Conservation (phyloP, 1,140 invertebrate species). For the Megalonaias nervosa region DNA sequence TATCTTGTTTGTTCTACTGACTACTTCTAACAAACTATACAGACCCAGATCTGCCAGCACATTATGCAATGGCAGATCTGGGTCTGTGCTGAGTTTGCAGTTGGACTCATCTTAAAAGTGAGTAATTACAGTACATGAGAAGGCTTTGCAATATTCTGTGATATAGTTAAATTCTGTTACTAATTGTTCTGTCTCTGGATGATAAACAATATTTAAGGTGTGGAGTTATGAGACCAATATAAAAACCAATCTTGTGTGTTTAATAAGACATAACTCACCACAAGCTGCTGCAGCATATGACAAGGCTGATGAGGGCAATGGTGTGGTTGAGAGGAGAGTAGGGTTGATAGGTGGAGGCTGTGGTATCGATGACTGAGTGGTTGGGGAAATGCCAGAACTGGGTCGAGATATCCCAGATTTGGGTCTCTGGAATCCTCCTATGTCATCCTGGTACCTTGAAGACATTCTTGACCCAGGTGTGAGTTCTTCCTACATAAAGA, state of each 20-base stretch:
- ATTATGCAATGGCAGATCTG: too few species aligned
- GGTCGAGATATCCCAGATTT: conserved; percentile 46
- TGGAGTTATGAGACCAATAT: neutral
- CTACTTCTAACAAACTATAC: too few species aligned
- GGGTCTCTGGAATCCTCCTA: conserved; percentile 38
- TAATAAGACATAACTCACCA: conserved; percentile 33
- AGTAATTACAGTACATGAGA: too few species aligned
- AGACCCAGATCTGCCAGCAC: too few species aligned
- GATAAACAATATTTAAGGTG: neutral
- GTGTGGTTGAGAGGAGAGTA: conserved; percentile 51
- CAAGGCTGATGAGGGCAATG: conserved; percentile 55
- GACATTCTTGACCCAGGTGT: conserved; percentile 52
- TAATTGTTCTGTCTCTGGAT: neutral
- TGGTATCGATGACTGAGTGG: conserved; percentile 39
- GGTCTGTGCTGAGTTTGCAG: too few species aligned
- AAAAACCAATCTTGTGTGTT: neutral
- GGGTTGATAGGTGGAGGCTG: conserved; percentile 58
- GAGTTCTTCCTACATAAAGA: conserved; percentile 44
- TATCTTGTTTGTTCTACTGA: too few species aligned
- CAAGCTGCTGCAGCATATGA: conserved; percentile 60
- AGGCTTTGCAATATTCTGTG: neutral
- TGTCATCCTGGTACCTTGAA: conserved; percentile 57
- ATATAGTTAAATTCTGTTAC: neutral
- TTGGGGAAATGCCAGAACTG: conserved; percentile 45
- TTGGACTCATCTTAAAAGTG: too few species aligned